phyloP scores from a whole-genome alignment of 2,113 vertebrate genomes.

The Ahaetulla prasina region DNA sequence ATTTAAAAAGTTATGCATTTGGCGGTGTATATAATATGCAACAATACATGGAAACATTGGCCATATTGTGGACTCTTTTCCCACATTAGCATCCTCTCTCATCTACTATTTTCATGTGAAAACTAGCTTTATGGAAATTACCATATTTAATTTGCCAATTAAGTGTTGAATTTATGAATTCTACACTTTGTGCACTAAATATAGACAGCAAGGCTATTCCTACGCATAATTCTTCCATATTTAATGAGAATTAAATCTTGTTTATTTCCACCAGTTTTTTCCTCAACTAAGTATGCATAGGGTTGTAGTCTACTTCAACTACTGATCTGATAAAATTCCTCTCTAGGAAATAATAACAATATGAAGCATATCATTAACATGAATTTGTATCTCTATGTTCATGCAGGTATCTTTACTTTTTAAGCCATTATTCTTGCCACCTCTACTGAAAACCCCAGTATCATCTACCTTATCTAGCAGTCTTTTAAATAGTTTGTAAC shows the following conservation, averaged over 20 bases:
- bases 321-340: neutral
- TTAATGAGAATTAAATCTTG: neutral
- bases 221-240: neutral
- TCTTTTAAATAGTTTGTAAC: neutral
- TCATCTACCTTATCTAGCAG: neutral
- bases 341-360: neutral
- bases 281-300: neutral
- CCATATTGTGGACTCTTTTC: slow-evolving; percentile 15
- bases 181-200: neutral
- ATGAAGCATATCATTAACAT: neutral
- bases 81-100: neutral
- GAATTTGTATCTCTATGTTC: slow-evolving; percentile 15
- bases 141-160: neutral
- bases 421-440: neutral
- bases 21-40: neutral
- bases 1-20: neutral
- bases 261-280: neutral
- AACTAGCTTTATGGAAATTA: neutral
- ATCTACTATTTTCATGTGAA: neutral
- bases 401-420: slow-evolving; percentile 16
- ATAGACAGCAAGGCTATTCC: neutral
- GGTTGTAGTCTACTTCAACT: neutral
- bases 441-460: slow-evolving; percentile 13
- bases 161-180: neutral
- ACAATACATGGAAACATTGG: neutral